phyloP scores from a whole-genome alignment of 2,113 vertebrate genomes.

The Nipponia nippon region DNA sequence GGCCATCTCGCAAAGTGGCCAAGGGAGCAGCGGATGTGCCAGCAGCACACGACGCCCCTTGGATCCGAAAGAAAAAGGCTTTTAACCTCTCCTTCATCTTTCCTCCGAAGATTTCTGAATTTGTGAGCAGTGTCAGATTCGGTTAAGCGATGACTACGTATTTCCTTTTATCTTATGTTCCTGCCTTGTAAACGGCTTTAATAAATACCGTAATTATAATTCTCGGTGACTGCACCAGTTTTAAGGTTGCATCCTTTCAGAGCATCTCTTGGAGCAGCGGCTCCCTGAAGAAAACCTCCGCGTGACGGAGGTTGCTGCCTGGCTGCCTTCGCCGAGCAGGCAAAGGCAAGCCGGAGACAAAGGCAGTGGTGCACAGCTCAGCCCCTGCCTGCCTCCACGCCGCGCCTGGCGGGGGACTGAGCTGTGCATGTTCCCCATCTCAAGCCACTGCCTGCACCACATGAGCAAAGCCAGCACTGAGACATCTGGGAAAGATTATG shows the following conservation, averaged over 20 bases:
- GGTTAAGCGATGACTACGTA: background rate
- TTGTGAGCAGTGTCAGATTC: background rate
- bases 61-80: background rate
- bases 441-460: background rate
- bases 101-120: background rate
- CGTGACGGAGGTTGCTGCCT: background rate
- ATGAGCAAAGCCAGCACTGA: background rate
- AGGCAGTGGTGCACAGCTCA: background rate
- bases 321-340: background rate
- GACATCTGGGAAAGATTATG: background rate
- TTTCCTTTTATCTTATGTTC: background rate
- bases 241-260: background rate
- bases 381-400: background rate
- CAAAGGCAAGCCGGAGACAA: conserved; percentile 7
- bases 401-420: background rate
- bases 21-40: background rate
- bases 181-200: background rate
- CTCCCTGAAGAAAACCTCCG: background rate
- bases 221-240: background rate
- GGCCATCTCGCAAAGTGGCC: background rate
- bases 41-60: background rate
- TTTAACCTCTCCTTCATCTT: background rate
- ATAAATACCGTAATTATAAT: background rate
- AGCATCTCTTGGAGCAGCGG: background rate
- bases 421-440: background rate